Conservation (phyloP, 2,797 vertebrate species). For the Labroides dimidiatus region DNA sequence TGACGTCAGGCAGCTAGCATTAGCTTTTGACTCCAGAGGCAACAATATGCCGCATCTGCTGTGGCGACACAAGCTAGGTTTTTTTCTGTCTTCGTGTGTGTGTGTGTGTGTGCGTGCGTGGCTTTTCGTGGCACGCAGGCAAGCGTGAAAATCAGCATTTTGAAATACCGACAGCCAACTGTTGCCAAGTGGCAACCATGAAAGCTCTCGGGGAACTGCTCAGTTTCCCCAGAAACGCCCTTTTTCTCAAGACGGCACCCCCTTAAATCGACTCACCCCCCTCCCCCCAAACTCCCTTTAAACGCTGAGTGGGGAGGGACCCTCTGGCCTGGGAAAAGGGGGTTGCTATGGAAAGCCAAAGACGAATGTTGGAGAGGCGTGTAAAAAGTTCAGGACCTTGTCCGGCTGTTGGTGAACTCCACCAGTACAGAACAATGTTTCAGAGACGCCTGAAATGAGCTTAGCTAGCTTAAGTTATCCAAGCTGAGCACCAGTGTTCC, state of each 20-base stretch:
- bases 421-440: slow-evolving; percentile 34
- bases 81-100: neutral
- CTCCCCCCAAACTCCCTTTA: slow-evolving; percentile 38
- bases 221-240: slow-evolving; percentile 78
- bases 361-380: slow-evolving; percentile 63
- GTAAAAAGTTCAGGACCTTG: slow-evolving; percentile 70
- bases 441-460: slow-evolving; percentile 19
- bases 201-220: slow-evolving; percentile 70
- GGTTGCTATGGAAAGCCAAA: slow-evolving; percentile 71
- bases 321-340: slow-evolving; percentile 69
- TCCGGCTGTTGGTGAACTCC: slow-evolving; percentile 48
- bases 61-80: slow-evolving; percentile 26
- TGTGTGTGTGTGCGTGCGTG: neutral
- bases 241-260: slow-evolving; percentile 68
- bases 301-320: slow-evolving; percentile 53
- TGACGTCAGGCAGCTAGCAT: slow-evolving; percentile 44
- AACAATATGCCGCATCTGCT: slow-evolving; percentile 55
- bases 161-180: slow-evolving; percentile 65
- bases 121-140: slow-evolving; percentile 30
- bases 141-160: slow-evolving; percentile 61
- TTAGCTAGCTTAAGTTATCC: slow-evolving; percentile 27
- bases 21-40: slow-evolving; percentile 57
- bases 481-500: neutral
- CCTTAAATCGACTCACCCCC: slow-evolving; percentile 52
- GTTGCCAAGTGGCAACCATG: slow-evolving; percentile 78